Evolutionary conservation across 2,888 invertebrate genomes (phyloP).

Genomic region (Lithophane semibrunnea): DNA sequence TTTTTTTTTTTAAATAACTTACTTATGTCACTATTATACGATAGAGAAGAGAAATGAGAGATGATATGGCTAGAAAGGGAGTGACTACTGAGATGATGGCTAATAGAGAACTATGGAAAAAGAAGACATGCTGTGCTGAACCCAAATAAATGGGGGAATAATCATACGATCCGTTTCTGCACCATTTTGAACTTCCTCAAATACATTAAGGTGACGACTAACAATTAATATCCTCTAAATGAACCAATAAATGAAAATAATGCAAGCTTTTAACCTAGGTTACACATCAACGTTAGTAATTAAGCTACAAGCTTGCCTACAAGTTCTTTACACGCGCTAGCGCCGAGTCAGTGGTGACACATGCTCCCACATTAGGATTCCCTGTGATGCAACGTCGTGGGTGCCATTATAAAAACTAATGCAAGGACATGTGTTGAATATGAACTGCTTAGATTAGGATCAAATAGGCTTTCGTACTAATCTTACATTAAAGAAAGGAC

Average conservation of each 20-base stretch:
- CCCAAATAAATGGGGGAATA: not conserved
- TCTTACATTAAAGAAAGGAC: not conserved
- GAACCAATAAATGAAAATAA: not conserved
- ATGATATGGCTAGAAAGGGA: not conserved
- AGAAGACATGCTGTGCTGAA: too few relatives aligned
- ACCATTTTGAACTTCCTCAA: not conserved
- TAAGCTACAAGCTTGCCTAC: not conserved
- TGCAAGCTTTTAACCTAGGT: not conserved
- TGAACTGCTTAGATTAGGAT: not conserved
- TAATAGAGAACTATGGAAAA: not conserved
- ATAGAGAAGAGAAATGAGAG: not conserved
- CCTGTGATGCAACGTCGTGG: conserved; percentile 31
- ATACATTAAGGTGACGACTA: not conserved
- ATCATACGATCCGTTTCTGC: not conserved
- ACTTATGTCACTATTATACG: not conserved
- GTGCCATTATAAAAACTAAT: conserved; percentile 40
- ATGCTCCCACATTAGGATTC: conserved; percentile 44
- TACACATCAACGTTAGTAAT: not conserved
- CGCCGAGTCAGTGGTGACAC: conserved; percentile 19
- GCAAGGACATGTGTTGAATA: not conserved
- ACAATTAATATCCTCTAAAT: not conserved
- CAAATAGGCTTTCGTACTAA: not conserved
- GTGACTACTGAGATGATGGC: not conserved
- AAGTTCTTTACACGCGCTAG: conserved; percentile 12
- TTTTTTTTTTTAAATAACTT: too few relatives aligned